Conservation (phyloP, 2,113 vertebrate species). For the Hiodon alosoides region DNA sequence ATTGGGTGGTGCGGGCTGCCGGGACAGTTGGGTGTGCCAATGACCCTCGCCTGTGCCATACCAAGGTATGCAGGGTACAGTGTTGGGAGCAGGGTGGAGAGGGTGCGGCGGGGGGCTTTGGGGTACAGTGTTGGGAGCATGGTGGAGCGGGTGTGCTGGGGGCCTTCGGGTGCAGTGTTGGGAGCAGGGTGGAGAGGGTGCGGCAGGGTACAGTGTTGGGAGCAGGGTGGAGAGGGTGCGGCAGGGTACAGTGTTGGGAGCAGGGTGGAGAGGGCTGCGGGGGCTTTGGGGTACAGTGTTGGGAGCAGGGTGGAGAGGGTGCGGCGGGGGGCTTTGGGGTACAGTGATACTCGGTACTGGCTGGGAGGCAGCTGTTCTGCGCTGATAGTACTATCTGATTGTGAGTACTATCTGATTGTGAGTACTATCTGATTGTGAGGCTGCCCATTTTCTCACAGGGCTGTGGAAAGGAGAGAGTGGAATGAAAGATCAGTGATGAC, state of each 20-base stretch:
- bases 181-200: no score
- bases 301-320: no score
- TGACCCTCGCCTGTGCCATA: constrained; percentile 1
- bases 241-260: not conserved
- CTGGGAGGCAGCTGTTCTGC: constrained; percentile 60
- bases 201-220: no score
- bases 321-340: not conserved
- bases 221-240: no score
- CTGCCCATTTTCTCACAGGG: constrained; percentile 66
- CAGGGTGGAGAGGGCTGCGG: no score
- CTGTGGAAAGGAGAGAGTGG: constrained; percentile 73
- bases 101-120: not conserved
- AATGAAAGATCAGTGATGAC: constrained; percentile 77
- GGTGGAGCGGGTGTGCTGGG: not conserved
- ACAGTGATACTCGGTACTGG: not conserved
- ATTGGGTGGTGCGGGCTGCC: constrained; percentile 35
- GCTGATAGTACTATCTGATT: constrained; percentile 75
- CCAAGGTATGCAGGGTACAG: no score
- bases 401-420: no score
- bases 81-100: no score
- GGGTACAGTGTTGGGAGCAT: not conserved
- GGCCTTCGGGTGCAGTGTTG: not conserved
- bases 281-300: not conserved
- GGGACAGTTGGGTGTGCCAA: constrained; percentile 36
- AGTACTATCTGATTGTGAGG: constrained; percentile 72